Percentiles rank a stretch among this genome's conserved stretches.
These are phyloP conservation scores for Pomatostomus ruficeps DNA, from an alignment of 2,113 vertebrate genomes.

Conservation along the genomic window DNA sequence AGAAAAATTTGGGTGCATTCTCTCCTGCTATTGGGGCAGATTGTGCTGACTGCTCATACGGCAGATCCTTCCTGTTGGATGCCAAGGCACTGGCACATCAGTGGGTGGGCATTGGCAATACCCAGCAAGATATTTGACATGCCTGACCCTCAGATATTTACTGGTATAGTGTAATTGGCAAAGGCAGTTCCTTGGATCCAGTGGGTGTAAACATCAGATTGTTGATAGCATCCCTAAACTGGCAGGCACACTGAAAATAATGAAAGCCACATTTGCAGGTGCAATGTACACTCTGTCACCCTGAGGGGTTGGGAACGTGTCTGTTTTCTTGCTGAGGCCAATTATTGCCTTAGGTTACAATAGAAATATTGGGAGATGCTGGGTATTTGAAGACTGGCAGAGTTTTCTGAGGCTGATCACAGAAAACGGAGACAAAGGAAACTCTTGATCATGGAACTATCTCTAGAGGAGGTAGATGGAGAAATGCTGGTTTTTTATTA, in stretches of 20 bases:
- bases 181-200: background rate
- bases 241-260: background rate
- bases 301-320: rapidly evolving
- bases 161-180: background rate
- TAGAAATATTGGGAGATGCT: background rate
- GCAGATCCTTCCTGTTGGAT: background rate
- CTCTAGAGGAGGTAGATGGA: background rate
- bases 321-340: background rate
- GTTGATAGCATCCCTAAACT: background rate
- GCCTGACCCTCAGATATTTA: background rate
- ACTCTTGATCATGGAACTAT: background rate
- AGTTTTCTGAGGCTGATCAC: background rate
- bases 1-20: background rate
- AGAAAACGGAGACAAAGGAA: background rate
- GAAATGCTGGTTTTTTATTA: background rate
- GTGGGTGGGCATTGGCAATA: background rate
- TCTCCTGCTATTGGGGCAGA: background rate
- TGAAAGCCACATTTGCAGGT: background rate
- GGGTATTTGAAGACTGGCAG: background rate
- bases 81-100: background rate
- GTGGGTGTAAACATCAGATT: background rate
- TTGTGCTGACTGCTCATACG: background rate
- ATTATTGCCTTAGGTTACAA: background rate
- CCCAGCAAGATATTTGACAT: background rate
- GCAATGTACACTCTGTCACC: background rate